Evolutionary conservation across 2,888 invertebrate species (phyloP).

Genomic region (Lycia hirtaria): DNA sequence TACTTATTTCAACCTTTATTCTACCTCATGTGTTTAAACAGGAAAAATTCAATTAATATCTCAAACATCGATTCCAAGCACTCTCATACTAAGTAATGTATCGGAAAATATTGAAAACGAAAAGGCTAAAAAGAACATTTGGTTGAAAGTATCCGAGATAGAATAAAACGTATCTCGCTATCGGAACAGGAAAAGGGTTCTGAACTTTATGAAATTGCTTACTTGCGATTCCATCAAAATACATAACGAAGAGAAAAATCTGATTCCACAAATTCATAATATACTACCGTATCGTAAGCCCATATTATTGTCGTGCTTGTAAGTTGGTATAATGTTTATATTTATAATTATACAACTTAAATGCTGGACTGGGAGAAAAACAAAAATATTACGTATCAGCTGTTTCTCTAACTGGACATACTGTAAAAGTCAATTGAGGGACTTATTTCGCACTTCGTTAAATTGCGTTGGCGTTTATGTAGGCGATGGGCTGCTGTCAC

Average conservation of each 20-base stretch:
- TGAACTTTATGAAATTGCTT: conserved; percentile 22
- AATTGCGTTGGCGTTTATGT: too few species aligned
- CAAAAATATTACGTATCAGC: too few species aligned
- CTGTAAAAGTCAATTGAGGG: too few species aligned
- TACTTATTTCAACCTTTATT: too few species aligned
- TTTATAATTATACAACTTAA: too few species aligned
- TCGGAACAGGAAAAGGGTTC: conserved; percentile 25
- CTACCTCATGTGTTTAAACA: too few species aligned
- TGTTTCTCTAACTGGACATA: too few species aligned
- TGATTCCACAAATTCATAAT: conserved; percentile 2
- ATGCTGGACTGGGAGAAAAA: too few species aligned
- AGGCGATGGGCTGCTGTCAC: too few species aligned
- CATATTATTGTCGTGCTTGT: too few species aligned
- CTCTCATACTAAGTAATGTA: background rate
- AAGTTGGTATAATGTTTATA: too few species aligned
- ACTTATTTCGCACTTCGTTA: too few species aligned
- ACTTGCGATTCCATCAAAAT: conserved; percentile 26
- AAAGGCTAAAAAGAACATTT: conserved; percentile 28
- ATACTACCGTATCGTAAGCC: background rate
- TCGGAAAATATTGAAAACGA: conserved; percentile 5
- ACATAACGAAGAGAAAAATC: background rate
- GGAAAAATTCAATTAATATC: background rate
- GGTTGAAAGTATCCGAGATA: conserved; percentile 17
- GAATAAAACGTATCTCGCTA: conserved; percentile 16
- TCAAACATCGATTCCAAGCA: background rate